phyloP scores from a whole-genome alignment of 2,113 vertebrate genomes.

The Alosa alosa region DNA sequence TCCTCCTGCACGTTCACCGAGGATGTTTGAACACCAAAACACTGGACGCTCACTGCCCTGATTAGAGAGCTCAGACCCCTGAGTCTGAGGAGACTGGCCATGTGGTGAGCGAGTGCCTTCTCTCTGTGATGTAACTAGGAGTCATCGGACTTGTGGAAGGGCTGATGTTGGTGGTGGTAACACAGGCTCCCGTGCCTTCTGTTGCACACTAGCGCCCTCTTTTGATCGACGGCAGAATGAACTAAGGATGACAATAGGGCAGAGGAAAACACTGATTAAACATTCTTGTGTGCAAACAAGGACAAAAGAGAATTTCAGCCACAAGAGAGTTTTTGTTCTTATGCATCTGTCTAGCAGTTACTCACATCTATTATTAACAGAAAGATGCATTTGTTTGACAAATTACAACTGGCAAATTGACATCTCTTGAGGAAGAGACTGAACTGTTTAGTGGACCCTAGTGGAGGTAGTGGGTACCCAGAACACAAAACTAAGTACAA shows the following conservation, averaged over 20 bases:
- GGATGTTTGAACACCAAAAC: not conserved
- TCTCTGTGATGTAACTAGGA: not conserved
- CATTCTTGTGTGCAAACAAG: not conserved
- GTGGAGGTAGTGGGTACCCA: not conserved
- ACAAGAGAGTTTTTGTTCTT: constrained; percentile 4
- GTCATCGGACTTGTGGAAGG: not conserved
- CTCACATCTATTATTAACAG: constrained; percentile 5
- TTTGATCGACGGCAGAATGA: constrained; percentile 26
- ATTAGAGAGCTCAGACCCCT: not conserved
- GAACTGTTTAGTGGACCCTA: not conserved
- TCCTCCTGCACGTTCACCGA: not conserved
- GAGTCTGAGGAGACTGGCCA: not conserved
- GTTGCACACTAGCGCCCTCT: constrained; percentile 40
- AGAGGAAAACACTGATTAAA: not conserved
- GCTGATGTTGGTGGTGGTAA: not conserved
- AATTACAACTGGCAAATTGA: not conserved
- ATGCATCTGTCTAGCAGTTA: not conserved
- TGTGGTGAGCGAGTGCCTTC: not conserved
- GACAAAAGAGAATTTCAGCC: not conserved
- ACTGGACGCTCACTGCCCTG: not conserved
- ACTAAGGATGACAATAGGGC: not conserved
- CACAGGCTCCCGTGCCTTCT: not conserved
- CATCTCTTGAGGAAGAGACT: not conserved
- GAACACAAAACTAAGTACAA: not conserved
- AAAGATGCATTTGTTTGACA: constrained; percentile 11